Conservation (phyloP, 2,888 invertebrate genomes). For the Anarsia innoxiella region DNA sequence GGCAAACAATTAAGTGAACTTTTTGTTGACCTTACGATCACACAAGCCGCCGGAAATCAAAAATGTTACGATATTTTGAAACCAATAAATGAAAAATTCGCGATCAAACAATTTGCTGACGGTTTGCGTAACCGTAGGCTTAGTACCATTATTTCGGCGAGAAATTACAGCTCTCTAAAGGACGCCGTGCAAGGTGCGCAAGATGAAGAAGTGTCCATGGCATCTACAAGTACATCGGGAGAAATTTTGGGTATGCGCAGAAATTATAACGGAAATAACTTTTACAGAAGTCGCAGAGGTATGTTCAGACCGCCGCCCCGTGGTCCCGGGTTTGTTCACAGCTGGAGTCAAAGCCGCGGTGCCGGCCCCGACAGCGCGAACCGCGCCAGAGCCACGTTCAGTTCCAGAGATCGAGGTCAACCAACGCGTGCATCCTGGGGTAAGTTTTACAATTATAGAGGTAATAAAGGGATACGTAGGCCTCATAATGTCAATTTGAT, state of each 20-base stretch:
- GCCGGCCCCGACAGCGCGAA: not conserved
- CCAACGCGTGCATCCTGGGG: too few species aligned
- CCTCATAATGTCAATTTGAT: not conserved
- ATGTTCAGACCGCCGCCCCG: too few species aligned
- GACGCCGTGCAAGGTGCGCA: conserved; percentile 16
- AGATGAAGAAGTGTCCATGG: conserved; percentile 11
- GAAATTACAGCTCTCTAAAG: conserved; percentile 11
- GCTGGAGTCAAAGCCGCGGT: not conserved
- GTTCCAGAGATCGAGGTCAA: too few species aligned
- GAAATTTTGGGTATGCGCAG: not conserved
- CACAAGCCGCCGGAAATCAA: conserved; percentile 11
- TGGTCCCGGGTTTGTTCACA: not conserved
- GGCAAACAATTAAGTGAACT: conserved; percentile 11
- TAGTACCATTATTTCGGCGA: conserved; percentile 12
- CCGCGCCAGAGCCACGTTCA: not conserved
- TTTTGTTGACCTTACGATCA: conserved; percentile 12
- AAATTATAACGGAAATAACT: not conserved
- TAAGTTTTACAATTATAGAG: too few species aligned
- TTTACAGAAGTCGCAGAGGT: not conserved
- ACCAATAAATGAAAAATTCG: too few species aligned
- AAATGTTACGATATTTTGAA: conserved; percentile 8
- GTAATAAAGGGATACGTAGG: too few species aligned
- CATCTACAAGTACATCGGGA: not conserved
- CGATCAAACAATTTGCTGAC: too few species aligned
- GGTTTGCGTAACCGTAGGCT: conserved; percentile 13